phyloP scores from a whole-genome alignment of 2,888 invertebrate species.

The Nymphalis polychloros region DNA sequence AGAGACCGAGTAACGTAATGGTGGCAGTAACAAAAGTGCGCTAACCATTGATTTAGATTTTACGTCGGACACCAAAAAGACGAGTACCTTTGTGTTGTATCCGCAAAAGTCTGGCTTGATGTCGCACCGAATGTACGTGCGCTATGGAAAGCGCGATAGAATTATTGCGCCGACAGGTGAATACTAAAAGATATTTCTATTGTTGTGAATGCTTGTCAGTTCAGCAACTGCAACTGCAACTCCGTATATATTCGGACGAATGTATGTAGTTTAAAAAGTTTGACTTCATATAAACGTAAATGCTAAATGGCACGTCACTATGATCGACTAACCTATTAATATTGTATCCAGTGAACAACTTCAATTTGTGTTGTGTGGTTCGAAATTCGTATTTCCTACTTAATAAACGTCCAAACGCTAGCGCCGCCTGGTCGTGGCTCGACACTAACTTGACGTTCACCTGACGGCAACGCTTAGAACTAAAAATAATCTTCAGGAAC shows the following conservation, averaged over 20 bases:
- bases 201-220: conserved; percentile 53
- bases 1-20: conserved; percentile 64
- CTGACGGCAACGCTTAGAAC: conserved; percentile 54
- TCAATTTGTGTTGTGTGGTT: conserved; percentile 45
- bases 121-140: conserved; percentile 57
- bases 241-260: conserved; percentile 2
- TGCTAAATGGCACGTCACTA: conserved; percentile 6
- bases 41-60: conserved; percentile 80
- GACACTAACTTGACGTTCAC: conserved; percentile 69
- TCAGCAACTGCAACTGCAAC: conserved; percentile 41
- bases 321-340: conserved; percentile 34
- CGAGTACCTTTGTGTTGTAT: conserved; percentile 68
- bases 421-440: conserved; percentile 42
- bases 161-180: conserved; percentile 70
- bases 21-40: conserved; percentile 76
- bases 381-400: conserved; percentile 59
- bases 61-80: conserved; percentile 68
- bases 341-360: conserved; percentile 51
- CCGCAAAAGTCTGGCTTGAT: conserved; percentile 67
- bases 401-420: conserved; percentile 63
- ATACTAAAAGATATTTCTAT: conserved; percentile 68
- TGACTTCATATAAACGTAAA: conserved; percentile 11
- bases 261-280: conserved; percentile 11
- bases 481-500: conserved; percentile 60
- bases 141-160: conserved; percentile 57